A percentile compares a stretch with the other conserved stretches of the same genome.
Conservation (phyloP, 2,113 vertebrate species). For the Grantiella picta region DNA sequence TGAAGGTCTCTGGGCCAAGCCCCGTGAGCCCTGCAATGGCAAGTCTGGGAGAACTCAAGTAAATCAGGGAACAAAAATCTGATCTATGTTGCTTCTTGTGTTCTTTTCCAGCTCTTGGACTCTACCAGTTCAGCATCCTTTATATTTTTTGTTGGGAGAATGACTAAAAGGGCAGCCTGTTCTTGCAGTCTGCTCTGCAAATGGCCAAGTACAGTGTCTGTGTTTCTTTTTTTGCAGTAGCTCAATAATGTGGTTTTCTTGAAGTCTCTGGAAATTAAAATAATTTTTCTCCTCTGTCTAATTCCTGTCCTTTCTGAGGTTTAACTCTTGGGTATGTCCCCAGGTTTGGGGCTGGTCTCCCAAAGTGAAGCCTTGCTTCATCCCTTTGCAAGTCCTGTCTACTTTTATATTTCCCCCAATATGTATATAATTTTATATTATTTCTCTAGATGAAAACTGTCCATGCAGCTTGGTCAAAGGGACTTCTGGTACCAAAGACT, state of each 20-base stretch:
- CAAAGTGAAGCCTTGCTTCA: background rate
- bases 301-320: background rate
- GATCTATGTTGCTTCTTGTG: background rate
- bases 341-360: background rate
- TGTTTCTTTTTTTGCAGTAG: background rate
- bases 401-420: fast-evolving
- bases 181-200: background rate
- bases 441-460: background rate
- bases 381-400: background rate
- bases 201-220: background rate
- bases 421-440: background rate
- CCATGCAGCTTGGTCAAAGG: background rate
- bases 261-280: background rate
- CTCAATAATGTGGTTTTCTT: background rate
- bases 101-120: background rate
- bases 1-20: background rate
- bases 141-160: background rate
- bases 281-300: background rate
- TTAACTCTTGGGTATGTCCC: background rate
- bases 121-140: background rate
- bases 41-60: background rate
- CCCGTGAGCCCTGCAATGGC: background rate
- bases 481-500: background rate
- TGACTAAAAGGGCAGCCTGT: background rate
- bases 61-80: background rate